phyloP scores from a whole-genome alignment of 2,797 vertebrate genomes.

The Paedocypris micromegethes region DNA sequence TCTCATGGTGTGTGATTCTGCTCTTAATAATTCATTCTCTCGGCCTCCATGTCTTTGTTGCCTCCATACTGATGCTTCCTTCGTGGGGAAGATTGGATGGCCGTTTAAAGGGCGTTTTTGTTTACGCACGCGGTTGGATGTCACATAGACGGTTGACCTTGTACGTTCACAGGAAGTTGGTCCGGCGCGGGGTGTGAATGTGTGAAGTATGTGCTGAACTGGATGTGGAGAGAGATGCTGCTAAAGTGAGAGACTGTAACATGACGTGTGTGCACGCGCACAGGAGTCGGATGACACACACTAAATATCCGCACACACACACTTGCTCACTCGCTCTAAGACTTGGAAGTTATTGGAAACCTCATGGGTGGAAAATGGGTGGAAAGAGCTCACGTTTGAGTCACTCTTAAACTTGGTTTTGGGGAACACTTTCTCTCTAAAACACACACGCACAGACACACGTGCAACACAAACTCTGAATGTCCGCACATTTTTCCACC shows the following conservation, averaged over 20 bases:
- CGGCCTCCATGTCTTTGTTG: conserved; percentile 57
- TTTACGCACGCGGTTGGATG: conserved; percentile 49
- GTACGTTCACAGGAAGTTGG: conserved; percentile 31
- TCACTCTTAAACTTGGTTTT: conserved; percentile 21
- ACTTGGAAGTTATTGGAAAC: conserved; percentile 31
- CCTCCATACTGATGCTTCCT: too few species aligned
- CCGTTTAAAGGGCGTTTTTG: conserved; percentile 29
- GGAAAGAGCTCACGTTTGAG: conserved; percentile 28
- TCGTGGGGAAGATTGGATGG: too few species aligned
- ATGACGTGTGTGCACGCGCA: conserved; percentile 30
- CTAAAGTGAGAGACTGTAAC: conserved; percentile 44
- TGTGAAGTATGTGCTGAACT: conserved; percentile 47
- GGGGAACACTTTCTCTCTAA: conserved; percentile 21
- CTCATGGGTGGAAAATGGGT: conserved; percentile 4
- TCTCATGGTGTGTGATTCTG: conserved; percentile 49
- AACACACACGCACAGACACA: conserved; percentile 19
- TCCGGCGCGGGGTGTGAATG: conserved; percentile 15
- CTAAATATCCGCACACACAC: conserved; percentile 18
- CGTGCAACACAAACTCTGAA: conserved; percentile 31
- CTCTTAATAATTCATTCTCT: conserved; percentile 66
- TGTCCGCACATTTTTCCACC: conserved; percentile 40
- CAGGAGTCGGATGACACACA: conserved; percentile 40
- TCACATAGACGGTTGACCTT: conserved; percentile 26
- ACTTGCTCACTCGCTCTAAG: conserved; percentile 10
- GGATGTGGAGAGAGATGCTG: conserved; percentile 49